Percentiles rank a stretch among this genome's conserved stretches.
phyloP scores from a whole-genome alignment of 2,113 vertebrate genomes.

The Zosterops lateralis region DNA sequence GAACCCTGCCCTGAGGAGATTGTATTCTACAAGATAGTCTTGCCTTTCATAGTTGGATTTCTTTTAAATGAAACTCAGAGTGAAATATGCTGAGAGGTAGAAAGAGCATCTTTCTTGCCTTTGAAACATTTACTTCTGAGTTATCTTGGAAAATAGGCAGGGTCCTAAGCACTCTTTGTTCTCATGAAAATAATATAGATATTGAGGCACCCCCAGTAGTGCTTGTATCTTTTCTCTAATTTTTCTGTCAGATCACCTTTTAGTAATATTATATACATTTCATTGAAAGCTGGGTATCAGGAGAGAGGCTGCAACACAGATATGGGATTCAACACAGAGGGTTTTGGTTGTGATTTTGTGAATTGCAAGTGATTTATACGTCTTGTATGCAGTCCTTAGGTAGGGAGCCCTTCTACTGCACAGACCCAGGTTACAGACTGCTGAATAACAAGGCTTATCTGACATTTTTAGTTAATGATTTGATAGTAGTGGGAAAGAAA shows the following conservation, averaged over 20 bases:
- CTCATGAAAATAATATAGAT: not conserved
- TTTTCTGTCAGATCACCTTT: not conserved
- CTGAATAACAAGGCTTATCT: not conserved
- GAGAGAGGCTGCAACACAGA: not conserved
- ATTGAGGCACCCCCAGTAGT: not conserved
- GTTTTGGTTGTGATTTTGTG: not conserved
- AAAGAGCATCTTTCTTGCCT: not conserved
- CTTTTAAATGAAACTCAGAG: not conserved
- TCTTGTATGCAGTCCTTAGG: not conserved
- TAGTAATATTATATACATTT: not conserved
- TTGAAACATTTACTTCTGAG: not conserved
- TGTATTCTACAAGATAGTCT: not conserved
- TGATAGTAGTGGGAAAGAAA: not conserved
- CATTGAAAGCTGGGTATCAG: not conserved
- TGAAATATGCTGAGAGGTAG: not conserved
- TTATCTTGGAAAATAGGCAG: not conserved
- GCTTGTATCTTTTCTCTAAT: not conserved
- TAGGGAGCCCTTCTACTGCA: not conserved
- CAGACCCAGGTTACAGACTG: not conserved
- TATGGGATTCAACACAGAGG: not conserved
- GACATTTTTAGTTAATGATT: conserved; percentile 12
- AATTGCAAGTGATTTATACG: not conserved
- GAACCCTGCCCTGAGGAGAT: not conserved
- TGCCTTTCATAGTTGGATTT: not conserved
- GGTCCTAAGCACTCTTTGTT: not conserved